Base-by-base conservation (phyloP, 2,888 invertebrate species). In the Melipona bicolor region DNA sequence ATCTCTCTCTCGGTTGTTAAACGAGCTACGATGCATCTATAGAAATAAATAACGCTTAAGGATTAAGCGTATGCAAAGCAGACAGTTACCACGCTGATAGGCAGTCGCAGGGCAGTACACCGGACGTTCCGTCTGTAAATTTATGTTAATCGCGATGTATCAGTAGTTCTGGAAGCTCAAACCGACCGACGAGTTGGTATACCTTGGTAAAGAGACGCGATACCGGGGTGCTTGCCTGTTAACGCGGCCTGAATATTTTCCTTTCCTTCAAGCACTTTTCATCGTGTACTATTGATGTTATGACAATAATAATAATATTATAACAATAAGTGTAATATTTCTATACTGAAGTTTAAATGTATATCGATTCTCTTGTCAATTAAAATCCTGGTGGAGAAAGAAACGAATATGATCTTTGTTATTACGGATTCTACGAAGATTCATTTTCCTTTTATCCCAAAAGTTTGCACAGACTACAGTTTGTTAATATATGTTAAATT, bases 131-230 rank as follows among this genome's bases (percentile, higher is more conserved):
- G 91, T 91, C 93, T 92, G 93, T 92, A 93, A 94, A 94, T 94
- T 92, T 94, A 94, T 94, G 94, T 92, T 94, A 94, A 94, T 94
- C 92, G 91, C 91, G 92, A 94, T 94, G 92, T 94, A 94, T 94
- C 94, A 94, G 93, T 91, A 89, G 89, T 90, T 90, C 91, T 89
- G 90, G 84, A 91, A 90, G 91, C 90, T 89, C 88, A 88, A 91
- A 86, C 88, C 89, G 79, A 90, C 86, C 90, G 84, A 86, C 88
- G 24, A 61, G 88, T 78, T 80, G 85, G 73, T 86, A 74, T 84
- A 72, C 75, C 81, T 87, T 72, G 59, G 32, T 52, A 54, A 73
- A 32, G 81, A 77, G 76, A 72, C 72, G 69, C 76, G 77, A 79
- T 84, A 81, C 36, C 36, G 50, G 59, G 9, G 67, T n/a, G 15